A percentile compares a stretch with the other conserved stretches of the same genome.
phyloP scores from a whole-genome alignment of 2,113 vertebrate genomes.

The Phainopepla nitens region DNA sequence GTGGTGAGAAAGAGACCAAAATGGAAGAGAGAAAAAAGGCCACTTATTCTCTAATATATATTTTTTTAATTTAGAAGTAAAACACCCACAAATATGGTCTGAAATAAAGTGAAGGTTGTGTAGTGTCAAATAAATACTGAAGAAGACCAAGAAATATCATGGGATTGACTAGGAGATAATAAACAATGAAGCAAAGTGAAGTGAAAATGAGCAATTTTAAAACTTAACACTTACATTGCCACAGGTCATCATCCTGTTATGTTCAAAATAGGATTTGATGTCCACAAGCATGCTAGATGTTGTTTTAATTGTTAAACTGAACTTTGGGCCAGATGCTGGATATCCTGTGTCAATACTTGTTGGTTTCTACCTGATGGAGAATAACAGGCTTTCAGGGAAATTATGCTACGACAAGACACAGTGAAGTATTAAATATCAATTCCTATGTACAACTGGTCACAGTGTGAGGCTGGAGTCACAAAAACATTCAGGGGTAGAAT shows the following conservation, averaged over 20 bases:
- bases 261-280: neutral
- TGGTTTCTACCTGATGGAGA: neutral
- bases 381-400: neutral
- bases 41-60: neutral
- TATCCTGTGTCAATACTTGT: neutral
- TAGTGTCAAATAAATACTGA: neutral
- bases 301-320: neutral
- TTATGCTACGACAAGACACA: neutral
- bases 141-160: neutral
- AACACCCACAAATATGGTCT: neutral
- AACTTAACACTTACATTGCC: neutral
- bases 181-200: neutral
- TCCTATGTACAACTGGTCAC: neutral
- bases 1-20: neutral
- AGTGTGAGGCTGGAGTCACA: neutral
- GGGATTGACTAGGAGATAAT: neutral
- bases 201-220: neutral
- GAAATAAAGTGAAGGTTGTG: neutral
- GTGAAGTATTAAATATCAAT: neutral
- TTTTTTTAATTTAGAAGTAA: neutral
- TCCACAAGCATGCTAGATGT: neutral
- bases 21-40: neutral
- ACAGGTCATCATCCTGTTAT: neutral
- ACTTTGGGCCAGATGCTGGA: neutral
- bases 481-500: neutral